Percentiles rank a stretch among this genome's conserved stretches.
Evolutionary conservation across 2,888 invertebrate genomes (phyloP).

Genomic region (Mimumesa dahlbomi): DNA sequence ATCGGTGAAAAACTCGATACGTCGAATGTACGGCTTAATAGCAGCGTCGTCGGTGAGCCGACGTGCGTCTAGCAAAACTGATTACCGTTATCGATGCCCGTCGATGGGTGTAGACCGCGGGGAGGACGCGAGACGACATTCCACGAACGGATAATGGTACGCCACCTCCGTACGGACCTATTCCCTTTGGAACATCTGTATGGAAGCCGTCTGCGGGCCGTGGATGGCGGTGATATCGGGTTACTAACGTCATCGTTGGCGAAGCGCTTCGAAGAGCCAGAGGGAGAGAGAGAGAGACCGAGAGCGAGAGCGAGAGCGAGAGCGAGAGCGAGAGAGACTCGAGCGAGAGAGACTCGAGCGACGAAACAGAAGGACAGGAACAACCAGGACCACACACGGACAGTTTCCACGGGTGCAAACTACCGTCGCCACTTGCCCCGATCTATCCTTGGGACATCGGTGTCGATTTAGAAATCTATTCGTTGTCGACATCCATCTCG

Average conservation of each 20-base stretch:
- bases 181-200: conserved; percentile 73
- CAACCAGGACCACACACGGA: conserved; percentile 61
- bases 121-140: conserved; percentile 38
- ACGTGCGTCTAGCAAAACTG: conserved; percentile 50
- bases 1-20: too few species aligned
- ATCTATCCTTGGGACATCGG: background rate
- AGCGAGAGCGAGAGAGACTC: too few species aligned
- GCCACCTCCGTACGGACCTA: conserved; percentile 63
- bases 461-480: too few species aligned
- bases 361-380: conserved; percentile 59
- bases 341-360: conserved; percentile 44
- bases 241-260: conserved; percentile 77
- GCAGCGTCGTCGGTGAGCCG: conserved; percentile 40
- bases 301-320: too few species aligned
- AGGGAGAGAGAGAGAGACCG: too few species aligned
- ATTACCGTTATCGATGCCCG: conserved; percentile 59
- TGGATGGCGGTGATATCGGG: conserved; percentile 74
- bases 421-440: conserved; percentile 40
- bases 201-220: conserved; percentile 74
- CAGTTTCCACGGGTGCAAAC: conserved; percentile 56
- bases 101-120: conserved; percentile 25
- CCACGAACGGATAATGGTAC: conserved; percentile 67
- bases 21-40: too few species aligned
- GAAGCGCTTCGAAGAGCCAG: conserved; percentile 61
- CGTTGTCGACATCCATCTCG: too few species aligned